Percentiles rank a stretch among this genome's conserved stretches.
These are phyloP conservation scores for Sinodicranocentrus sp. DNA, from an alignment of 2,888 invertebrate species.

Conservation along the genomic window DNA sequence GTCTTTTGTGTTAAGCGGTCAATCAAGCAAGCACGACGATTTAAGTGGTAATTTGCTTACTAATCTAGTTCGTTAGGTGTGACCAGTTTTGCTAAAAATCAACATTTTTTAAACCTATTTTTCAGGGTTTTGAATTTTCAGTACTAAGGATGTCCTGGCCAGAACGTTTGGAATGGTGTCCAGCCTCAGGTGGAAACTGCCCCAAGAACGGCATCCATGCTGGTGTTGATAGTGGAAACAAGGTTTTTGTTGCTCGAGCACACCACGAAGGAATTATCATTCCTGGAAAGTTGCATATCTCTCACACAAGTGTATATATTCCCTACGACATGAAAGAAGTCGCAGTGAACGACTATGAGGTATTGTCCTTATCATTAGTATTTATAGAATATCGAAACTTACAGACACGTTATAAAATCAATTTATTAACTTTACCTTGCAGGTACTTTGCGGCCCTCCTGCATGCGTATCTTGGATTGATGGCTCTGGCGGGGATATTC, in stretches of 20 bases:
- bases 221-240: conserved; percentile 63
- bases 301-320: conserved; percentile 64
- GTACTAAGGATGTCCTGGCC: conserved; percentile 44
- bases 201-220: conserved; percentile 66
- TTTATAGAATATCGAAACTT: not conserved
- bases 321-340: conserved; percentile 62
- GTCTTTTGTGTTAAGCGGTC: no score
- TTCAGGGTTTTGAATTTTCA: no score
- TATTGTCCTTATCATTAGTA: no score
- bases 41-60: no score
- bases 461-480: conserved; percentile 69
- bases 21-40: no score
- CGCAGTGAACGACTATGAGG: conserved; percentile 50
- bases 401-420: not conserved
- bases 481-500: conserved; percentile 48
- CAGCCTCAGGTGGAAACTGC: conserved; percentile 40
- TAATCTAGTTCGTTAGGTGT: no score
- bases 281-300: conserved; percentile 67
- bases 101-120: no score
- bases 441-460: conserved; percentile 64
- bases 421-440: not conserved
- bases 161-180: conserved; percentile 53
- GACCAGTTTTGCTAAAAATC: no score
- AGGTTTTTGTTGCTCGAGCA: conserved; percentile 69
- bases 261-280: conserved; percentile 57